Percentiles rank a stretch among this genome's conserved stretches.
These are phyloP conservation scores for Dorcus parallelipipedus DNA, from an alignment of 2,888 invertebrate genomes.

Conservation along the genomic window DNA sequence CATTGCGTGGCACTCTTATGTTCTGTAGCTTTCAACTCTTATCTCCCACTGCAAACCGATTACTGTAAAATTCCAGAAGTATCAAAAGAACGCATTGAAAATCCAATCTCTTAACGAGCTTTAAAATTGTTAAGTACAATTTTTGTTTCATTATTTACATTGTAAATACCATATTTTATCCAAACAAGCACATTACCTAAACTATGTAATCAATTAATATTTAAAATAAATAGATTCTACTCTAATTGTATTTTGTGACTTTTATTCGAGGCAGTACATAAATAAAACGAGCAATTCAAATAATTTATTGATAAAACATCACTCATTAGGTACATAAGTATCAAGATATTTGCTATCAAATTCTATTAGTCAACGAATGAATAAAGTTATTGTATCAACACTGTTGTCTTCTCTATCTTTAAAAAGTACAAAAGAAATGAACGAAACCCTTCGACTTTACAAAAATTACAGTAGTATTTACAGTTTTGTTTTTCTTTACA, in stretches of 20 bases:
- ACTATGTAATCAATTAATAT: slow-evolving; percentile 53
- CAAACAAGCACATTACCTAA: slow-evolving; percentile 50
- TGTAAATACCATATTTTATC: slow-evolving; percentile 52
- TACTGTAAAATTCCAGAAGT: slow-evolving; percentile 11
- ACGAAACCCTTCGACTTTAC: neutral
- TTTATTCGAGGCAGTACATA: neutral
- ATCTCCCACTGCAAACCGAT: neutral
- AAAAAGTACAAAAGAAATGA: neutral
- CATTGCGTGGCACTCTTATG: slow-evolving; percentile 5
- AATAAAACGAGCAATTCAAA: neutral
- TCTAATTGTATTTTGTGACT: slow-evolving; percentile 8
- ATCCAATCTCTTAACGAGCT: slow-evolving; percentile 27
- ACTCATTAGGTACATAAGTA: slow-evolving; percentile 3
- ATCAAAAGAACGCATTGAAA: slow-evolving; percentile 19
- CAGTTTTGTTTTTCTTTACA: neutral
- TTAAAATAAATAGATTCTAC: slow-evolving; percentile 52
- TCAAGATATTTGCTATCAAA: neutral
- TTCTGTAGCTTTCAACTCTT: neutral
- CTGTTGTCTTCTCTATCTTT: neutral
- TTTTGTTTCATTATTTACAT: slow-evolving; percentile 47
- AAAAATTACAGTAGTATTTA: neutral
- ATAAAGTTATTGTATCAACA: neutral
- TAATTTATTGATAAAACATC: neutral
- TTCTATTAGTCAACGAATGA: neutral
- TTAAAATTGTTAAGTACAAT: slow-evolving; percentile 48